Base-by-base conservation (phyloP, 2,888 invertebrate species). In the Axea sp. region DNA sequence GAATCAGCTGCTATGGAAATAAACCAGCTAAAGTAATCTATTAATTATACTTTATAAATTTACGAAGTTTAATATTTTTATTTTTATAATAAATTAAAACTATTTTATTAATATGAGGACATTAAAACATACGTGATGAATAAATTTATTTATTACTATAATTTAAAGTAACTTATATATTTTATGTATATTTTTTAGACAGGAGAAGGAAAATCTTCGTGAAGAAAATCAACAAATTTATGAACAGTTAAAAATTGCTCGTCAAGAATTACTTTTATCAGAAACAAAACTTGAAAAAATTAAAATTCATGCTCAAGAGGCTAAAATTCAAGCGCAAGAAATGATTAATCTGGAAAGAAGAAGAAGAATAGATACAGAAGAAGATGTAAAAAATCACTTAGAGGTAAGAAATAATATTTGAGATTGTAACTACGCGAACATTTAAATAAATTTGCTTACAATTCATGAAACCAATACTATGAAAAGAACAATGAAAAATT, bases 221-320 rank as follows among this genome's bases (percentile, higher is more conserved):
- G 91, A 91, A 60, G 92, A 92, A 81, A 86, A 91, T 69, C 90
- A 90, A 53, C 89, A 90, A 69, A 82, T 88, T 19, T 80, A 88
- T 4, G 89, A 85, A 24, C 86, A 88, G 72, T 71, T 88, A 35
- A 82, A 85, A 88, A 64, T 88, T 78, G 77, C 84, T 12, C 85
- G 89, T 0, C 86, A 89, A 41, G 91, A 92, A 81, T 78, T 91
- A 41, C 73, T 80, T 8, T 82, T 80, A 51, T 81, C 82, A 5
- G 86, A 87, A 55, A 45, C 83, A 1, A 86, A 82, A 57, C 65
- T 86, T 11, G 87, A 87, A 62, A 83, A 91, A 78, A 81, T 84
- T 12, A 88, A 89, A 65, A 82, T 89, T 57, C 89, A 89, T 77
- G 85, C 87, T 41, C 88, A 89, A 28, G 86, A 87, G 59, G 86